phyloP scores from a whole-genome alignment of 2,888 invertebrate genomes.

The Unio delphinus region DNA sequence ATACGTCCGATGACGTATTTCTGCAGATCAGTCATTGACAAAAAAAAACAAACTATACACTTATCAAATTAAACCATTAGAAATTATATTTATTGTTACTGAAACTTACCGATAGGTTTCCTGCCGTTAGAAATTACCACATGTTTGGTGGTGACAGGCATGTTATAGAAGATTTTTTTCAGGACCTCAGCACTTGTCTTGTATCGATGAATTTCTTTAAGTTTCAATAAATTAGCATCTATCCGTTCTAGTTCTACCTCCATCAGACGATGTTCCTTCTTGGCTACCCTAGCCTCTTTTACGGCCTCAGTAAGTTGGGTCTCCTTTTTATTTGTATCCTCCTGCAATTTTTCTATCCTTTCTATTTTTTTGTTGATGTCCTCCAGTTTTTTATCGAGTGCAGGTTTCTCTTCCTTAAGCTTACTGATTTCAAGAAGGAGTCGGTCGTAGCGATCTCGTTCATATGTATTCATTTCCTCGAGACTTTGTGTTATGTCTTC shows the following conservation, averaged over 20 bases:
- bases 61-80: no score
- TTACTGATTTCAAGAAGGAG: constrained; percentile 40
- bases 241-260: constrained; percentile 54
- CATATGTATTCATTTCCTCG: constrained; percentile 23
- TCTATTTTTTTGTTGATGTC: constrained; percentile 50
- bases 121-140: constrained; percentile 32
- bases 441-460: constrained; percentile 26
- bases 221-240: constrained; percentile 46
- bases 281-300: constrained; percentile 29
- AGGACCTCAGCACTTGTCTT: constrained; percentile 58
- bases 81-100: no score
- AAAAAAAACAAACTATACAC: no score
- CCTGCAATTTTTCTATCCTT: constrained; percentile 41
- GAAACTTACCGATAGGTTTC: constrained; percentile 24
- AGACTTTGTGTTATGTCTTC: constrained; percentile 29
- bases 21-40: no score
- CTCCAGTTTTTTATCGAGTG: constrained; percentile 49
- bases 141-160: constrained; percentile 49
- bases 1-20: no score
- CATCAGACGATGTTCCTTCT: constrained; percentile 38
- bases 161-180: constrained; percentile 63
- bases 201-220: constrained; percentile 55
- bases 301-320: constrained; percentile 35
- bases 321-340: constrained; percentile 33
- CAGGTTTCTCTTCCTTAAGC: constrained; percentile 40